These are phyloP conservation scores for Cerceris ruficornis DNA, from an alignment of 2,888 invertebrate species.

Conservation along the genomic window DNA sequence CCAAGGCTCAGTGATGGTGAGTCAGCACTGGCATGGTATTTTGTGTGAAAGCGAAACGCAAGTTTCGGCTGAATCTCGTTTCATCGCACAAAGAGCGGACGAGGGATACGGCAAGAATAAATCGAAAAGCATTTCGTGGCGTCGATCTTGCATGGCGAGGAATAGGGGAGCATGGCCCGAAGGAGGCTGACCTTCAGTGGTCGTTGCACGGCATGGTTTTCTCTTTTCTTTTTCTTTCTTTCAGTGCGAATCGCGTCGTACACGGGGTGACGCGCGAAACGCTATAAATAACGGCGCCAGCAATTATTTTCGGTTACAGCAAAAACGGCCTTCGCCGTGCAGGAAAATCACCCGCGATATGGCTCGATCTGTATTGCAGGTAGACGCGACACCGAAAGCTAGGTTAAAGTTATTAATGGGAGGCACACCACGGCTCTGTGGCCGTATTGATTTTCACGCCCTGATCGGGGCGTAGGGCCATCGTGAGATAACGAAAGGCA, in stretches of 20 bases:
- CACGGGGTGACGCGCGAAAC: constrained; percentile 62
- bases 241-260: constrained; percentile 49
- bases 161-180: constrained; percentile 52
- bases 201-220: constrained; percentile 63
- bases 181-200: constrained; percentile 68
- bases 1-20: constrained; percentile 31
- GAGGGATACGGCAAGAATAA: neutral
- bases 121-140: constrained; percentile 25
- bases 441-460: constrained; percentile 80
- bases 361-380: constrained; percentile 10
- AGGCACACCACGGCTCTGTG: constrained; percentile 63
- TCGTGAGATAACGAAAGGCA: constrained; percentile 41
- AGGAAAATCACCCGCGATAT: constrained; percentile 22
- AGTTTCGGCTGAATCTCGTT: constrained; percentile 3
- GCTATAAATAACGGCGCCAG: constrained; percentile 77
- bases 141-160: constrained; percentile 39
- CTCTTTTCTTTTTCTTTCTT: constrained; percentile 46
- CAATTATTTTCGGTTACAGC: constrained; percentile 75
- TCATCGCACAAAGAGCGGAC: constrained; percentile 15
- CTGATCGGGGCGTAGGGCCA: constrained; percentile 70
- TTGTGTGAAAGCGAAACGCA: constrained; percentile 23
- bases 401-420: constrained; percentile 75
- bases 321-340: constrained; percentile 38
- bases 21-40: constrained; percentile 31
- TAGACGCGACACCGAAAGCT: constrained; percentile 61